Percentiles rank a stretch among this genome's conserved stretches.
Evolutionary conservation across 2,797 vertebrate genomes (phyloP).

Genomic region (Cephalopachus bancanus): DNA sequence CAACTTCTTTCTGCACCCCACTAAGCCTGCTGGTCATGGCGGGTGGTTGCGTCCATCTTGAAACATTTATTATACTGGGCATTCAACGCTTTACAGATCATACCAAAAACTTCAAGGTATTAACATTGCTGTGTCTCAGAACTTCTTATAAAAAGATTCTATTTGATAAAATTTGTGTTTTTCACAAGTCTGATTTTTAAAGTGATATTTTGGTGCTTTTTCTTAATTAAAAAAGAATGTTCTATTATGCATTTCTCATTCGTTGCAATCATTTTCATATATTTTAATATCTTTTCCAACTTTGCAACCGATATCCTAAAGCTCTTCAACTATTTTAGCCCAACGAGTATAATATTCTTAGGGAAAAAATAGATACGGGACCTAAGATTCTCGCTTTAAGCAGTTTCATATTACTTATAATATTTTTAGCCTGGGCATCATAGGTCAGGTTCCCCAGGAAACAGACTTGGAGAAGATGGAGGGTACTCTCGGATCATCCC

Average conservation of each 20-base stretch:
- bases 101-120: not conserved
- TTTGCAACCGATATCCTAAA: constrained; percentile 14
- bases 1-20: not conserved
- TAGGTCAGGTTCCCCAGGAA: not conserved
- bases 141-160: constrained; percentile 18
- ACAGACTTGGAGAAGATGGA: not conserved
- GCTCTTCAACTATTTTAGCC: constrained; percentile 28
- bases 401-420: not conserved
- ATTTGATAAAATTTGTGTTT: constrained; percentile 18
- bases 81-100: not conserved
- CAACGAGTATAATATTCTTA: not conserved
- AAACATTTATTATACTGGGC: not conserved
- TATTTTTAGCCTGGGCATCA: not conserved
- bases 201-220: not conserved
- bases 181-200: constrained; percentile 34
- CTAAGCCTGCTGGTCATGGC: not conserved
- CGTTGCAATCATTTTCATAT: not conserved
- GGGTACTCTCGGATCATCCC: not conserved
- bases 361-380: not conserved
- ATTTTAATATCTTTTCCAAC: not conserved
- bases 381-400: not conserved
- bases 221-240: not conserved
- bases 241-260: constrained; percentile 25
- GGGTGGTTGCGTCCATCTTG: not conserved
- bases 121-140: not conserved